Base-by-base conservation (phyloP, 2,888 invertebrate species). In the Mongoloraphidia duomilia region DNA sequence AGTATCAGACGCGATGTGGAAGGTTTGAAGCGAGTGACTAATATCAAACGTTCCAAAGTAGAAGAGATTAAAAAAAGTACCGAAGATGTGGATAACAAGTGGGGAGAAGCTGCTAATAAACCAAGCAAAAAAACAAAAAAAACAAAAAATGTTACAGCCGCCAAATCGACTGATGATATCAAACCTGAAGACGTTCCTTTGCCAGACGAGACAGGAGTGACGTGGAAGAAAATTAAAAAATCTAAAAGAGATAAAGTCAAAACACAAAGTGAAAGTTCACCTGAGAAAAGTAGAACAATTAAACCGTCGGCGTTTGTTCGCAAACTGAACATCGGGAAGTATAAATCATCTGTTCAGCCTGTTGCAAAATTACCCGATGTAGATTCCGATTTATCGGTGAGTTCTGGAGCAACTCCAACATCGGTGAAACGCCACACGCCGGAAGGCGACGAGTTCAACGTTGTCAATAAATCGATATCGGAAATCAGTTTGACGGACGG, bases 1-100 rank as follows among this genome's bases (percentile, higher is more conserved):
- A 45, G 45, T 45, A 36, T 45, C 1, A 36, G 45, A n/a, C 35
- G 38, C 17, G 45, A 45, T 38, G 38, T 45, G 17, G 37, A 45
- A 36, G 45, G 45, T 36, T 38, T 45, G 26, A 26, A 6, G 6
- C 26, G 26, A 26, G 26, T 26, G 26, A 26, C 26, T 26, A 26
- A 26, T 26, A 26, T 26, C 26, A 26, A 26, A 26, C 26, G 26
- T 26, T 26, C 26, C 26, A 26, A 26, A 26, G 26, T 26, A 26
- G 26, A 26, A 26, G 26, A 6, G 26, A 6, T 26, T 26, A 26
- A 26, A 26, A 6, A 26, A 26, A 26, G 26, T 26, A 26, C 26
- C 6, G 26, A 26, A 26, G 26, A 26, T 26, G 26, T 26, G 26
- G 26, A 26, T 6, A 26, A 6, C 26, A 26, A 26, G 26, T 26